Conservation (phyloP, 1,140 invertebrate genomes). For the Onthophagus taurus region DNA sequence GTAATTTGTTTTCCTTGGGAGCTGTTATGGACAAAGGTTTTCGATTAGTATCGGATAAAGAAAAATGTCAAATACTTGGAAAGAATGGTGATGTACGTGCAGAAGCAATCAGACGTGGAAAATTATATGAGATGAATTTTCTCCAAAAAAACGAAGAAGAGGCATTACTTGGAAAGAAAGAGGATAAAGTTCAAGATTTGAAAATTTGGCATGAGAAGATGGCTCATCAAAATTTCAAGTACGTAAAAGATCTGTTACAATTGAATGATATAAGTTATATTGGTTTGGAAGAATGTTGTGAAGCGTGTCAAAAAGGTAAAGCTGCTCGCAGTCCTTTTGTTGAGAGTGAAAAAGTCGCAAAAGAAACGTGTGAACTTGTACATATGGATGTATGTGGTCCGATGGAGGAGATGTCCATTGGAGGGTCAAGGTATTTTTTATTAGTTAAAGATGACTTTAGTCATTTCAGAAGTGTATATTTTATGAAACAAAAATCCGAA, state of each 20-base stretch:
- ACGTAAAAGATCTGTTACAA: background rate
- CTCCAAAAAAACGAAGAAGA: background rate
- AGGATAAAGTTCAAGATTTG: too few relatives aligned
- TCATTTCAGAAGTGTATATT: constrained; percentile 27
- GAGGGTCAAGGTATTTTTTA: constrained; percentile 28
- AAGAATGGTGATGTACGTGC: background rate
- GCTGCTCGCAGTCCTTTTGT: constrained; percentile 18
- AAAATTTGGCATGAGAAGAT: constrained; percentile 24
- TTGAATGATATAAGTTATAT: background rate
- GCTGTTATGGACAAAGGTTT: too few relatives aligned
- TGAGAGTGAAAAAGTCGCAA: constrained; percentile 10
- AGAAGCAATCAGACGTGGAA: background rate
- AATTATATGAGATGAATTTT: background rate
- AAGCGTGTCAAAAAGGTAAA: constrained; percentile 27
- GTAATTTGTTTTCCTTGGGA: too few relatives aligned
- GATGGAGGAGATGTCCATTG: constrained; percentile 27
- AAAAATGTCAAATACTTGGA: too few relatives aligned
- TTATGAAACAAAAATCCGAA: constrained; percentile 33
- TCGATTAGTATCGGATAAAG: too few relatives aligned
- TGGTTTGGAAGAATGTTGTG: background rate
- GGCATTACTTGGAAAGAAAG: background rate
- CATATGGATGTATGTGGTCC: constrained; percentile 14
- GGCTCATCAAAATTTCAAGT: constrained; percentile 21
- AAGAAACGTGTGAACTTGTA: background rate
- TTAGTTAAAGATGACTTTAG: constrained; percentile 31